Evolutionary conservation across 2,888 invertebrate species (phyloP).

Genomic region (Drosophila neonasuta): DNA sequence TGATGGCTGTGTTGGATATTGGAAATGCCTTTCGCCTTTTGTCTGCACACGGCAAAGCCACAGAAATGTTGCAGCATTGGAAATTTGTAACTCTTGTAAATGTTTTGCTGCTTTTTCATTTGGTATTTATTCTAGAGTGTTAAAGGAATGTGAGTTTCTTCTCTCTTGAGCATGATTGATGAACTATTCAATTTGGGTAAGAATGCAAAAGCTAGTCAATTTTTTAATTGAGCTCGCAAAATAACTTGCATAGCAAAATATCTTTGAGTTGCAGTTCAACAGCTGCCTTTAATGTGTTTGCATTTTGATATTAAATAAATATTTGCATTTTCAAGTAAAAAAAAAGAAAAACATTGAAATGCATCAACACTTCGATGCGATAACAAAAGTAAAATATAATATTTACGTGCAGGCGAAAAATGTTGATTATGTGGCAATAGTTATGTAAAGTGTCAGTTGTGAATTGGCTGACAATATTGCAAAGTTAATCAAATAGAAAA

Average conservation of each 20-base stretch:
- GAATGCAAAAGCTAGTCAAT: slow-evolving; percentile 22
- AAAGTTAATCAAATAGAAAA: too few species aligned
- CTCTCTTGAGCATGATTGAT: slow-evolving; percentile 57
- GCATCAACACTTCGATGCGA: slow-evolving; percentile 43
- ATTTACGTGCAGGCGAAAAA: slow-evolving; percentile 29
- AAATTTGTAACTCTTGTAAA: slow-evolving; percentile 29
- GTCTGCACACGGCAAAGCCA: slow-evolving; percentile 37
- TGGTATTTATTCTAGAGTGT: slow-evolving; percentile 12
- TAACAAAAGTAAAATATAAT: slow-evolving; percentile 46
- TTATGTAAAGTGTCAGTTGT: slow-evolving; percentile 15
- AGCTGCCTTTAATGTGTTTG: slow-evolving; percentile 24
- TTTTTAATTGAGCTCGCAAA: slow-evolving; percentile 46
- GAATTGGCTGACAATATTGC: slow-evolving; percentile 14
- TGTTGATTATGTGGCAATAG: slow-evolving; percentile 18
- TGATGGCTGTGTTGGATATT: slow-evolving; percentile 35
- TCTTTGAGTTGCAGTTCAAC: not conserved
- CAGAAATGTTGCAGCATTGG: slow-evolving; percentile 47
- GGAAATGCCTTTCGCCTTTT: slow-evolving; percentile 46
- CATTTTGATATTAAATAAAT: slow-evolving; percentile 37
- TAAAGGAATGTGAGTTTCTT: not conserved
- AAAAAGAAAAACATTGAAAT: slow-evolving; percentile 11
- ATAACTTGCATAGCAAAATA: slow-evolving; percentile 31
- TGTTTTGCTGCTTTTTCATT: slow-evolving; percentile 38
- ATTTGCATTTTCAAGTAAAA: slow-evolving; percentile 6
- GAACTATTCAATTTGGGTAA: slow-evolving; percentile 38